Evolutionary conservation across 2,888 invertebrate genomes (phyloP).

Genomic region (Zaprionus lineosus): DNA sequence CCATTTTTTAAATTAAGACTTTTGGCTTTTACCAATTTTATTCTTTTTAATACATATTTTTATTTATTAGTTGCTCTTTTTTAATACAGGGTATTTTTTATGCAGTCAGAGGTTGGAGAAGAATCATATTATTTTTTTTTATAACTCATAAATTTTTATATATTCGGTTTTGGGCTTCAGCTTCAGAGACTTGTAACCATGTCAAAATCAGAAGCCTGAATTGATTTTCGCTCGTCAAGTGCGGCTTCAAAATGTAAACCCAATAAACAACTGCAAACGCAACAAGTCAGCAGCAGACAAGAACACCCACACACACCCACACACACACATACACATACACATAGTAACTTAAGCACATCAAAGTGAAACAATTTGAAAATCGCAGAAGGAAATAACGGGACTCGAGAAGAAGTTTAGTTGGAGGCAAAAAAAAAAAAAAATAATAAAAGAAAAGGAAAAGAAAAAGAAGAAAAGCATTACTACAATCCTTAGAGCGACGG

Average conservation of each 20-base stretch:
- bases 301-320: too few species aligned
- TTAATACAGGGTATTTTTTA: background rate
- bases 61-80: too few species aligned
- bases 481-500: conserved; percentile 28
- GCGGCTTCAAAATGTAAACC: background rate
- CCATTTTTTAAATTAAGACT: too few species aligned
- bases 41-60: too few species aligned
- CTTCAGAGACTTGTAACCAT: background rate
- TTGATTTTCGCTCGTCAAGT: conserved; percentile 10
- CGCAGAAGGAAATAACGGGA: too few species aligned
- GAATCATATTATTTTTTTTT: background rate
- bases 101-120: background rate
- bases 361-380: conserved; percentile 37
- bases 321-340: too few species aligned
- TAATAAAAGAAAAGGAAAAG: background rate
- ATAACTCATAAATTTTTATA: background rate
- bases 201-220: background rate
- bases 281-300: conserved; percentile 57
- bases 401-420: too few species aligned
- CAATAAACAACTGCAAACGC: conserved; percentile 14
- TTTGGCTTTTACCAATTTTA: too few species aligned
- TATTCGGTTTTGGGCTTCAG: background rate
- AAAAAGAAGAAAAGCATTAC: conserved; percentile 6
- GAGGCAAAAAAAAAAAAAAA: background rate
- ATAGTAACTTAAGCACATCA: conserved; percentile 26